Evolutionary conservation across 2,113 vertebrate genomes (phyloP).

Genomic region (Symphodus melops): DNA sequence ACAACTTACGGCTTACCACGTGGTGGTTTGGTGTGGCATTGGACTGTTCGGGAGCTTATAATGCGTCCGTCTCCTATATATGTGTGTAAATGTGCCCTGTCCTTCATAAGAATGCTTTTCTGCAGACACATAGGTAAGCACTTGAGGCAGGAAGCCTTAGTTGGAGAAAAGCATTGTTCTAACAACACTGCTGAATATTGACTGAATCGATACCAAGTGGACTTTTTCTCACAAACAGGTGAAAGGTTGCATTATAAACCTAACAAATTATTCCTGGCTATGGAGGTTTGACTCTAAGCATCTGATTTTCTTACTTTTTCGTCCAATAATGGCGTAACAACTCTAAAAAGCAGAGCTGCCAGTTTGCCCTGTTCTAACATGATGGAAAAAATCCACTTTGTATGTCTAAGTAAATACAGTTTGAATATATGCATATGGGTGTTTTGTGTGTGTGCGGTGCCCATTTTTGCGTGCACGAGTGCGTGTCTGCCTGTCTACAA

Average conservation of each 20-base stretch:
- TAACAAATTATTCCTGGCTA: background rate
- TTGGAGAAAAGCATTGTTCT: slow-evolving; percentile 4
- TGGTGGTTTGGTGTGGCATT: background rate
- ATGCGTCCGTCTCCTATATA: slow-evolving; percentile 10
- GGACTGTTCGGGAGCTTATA: background rate
- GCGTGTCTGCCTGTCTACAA: slow-evolving; percentile 81
- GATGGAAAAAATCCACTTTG: slow-evolving; percentile 19
- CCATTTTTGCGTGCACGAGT: slow-evolving; percentile 16
- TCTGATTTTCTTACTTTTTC: slow-evolving; percentile 24
- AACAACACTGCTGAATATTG: slow-evolving; percentile 18
- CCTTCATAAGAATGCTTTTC: slow-evolving; percentile 3
- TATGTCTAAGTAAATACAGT: slow-evolving; percentile 29
- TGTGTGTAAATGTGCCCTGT: slow-evolving; percentile 9
- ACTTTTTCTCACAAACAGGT: slow-evolving; percentile 41
- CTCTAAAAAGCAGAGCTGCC: slow-evolving; percentile 38
- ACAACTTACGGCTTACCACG: no score
- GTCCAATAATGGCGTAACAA: slow-evolving; percentile 23
- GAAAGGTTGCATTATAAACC: slow-evolving; percentile 29
- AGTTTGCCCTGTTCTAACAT: slow-evolving; percentile 15
- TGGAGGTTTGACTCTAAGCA: slow-evolving; percentile 17
- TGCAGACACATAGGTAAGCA: slow-evolving; percentile 26
- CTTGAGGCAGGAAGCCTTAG: slow-evolving; percentile 10
- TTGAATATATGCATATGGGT: background rate
- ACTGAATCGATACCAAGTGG: slow-evolving; percentile 35
- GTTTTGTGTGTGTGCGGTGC: background rate